Conservation (phyloP, 2,888 invertebrate species). For the Thecocarcelia acutangulata region DNA sequence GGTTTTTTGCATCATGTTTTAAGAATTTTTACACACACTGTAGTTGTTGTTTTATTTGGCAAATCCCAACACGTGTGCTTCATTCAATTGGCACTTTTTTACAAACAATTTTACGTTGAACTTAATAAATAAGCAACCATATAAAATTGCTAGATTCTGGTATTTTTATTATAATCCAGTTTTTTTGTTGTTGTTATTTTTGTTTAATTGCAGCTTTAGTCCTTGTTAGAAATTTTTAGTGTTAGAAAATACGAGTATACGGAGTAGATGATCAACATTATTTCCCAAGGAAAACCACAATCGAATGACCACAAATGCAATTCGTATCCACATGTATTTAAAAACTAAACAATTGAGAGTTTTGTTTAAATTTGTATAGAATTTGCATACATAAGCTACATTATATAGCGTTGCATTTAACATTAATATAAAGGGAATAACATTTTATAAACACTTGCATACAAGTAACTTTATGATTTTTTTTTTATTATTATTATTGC, state of each 20-base stretch:
- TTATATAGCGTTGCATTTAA: too few species aligned
- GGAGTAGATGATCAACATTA: conserved; percentile 5
- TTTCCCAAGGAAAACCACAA: conserved; percentile 38
- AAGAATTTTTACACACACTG: not conserved
- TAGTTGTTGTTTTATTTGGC: not conserved
- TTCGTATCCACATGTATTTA: conserved; percentile 5
- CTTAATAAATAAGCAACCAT: conserved; percentile 42
- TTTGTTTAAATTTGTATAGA: conserved; percentile 14
- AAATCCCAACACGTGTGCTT: not conserved
- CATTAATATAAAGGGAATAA: conserved; percentile 1
- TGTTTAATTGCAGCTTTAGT: conserved; percentile 21
- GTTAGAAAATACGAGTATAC: conserved; percentile 7
- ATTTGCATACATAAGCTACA: not conserved
- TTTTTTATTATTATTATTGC: not conserved
- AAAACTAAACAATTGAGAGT: conserved; percentile 32
- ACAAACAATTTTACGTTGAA: conserved; percentile 31
- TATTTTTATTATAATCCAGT: conserved; percentile 41
- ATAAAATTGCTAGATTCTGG: conserved; percentile 33
- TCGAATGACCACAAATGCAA: conserved; percentile 51
- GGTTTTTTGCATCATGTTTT: too few species aligned
- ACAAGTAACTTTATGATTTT: conserved; percentile 31
- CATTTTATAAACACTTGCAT: conserved; percentile 39
- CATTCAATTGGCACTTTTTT: not conserved
- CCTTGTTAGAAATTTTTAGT: conserved; percentile 18
- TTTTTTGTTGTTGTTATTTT: conserved; percentile 16